These are phyloP conservation scores for Eublepharis macularius DNA, from an alignment of 2,113 vertebrate species.

Conservation along the genomic window DNA sequence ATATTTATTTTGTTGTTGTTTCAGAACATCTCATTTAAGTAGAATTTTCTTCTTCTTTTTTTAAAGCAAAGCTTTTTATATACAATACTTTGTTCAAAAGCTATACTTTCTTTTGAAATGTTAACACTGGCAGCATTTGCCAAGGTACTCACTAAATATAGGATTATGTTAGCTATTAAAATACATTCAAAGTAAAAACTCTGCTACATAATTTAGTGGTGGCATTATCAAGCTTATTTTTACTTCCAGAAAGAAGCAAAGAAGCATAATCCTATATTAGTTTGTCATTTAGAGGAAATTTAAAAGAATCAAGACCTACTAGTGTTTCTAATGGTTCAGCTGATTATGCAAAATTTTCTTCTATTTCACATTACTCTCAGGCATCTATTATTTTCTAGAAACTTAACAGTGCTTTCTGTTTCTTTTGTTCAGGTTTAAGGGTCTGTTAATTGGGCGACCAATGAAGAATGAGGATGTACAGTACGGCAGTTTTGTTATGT, in stretches of 20 bases:
- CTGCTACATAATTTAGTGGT: not conserved
- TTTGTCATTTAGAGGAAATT: not conserved
- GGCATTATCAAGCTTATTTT: not conserved
- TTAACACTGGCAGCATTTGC: not conserved
- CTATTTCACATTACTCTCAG: not conserved
- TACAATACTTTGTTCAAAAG: not conserved
- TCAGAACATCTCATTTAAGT: not conserved
- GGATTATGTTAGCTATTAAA: not conserved
- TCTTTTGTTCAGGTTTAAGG: slow-evolving; percentile 12
- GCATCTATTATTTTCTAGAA: not conserved
- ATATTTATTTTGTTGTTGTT: not conserved
- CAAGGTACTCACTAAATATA: slow-evolving; percentile 20
- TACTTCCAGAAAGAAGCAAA: not conserved
- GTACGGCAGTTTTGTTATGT: slow-evolving; percentile 6
- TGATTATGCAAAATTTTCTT: not conserved
- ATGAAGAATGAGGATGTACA: slow-evolving; percentile 3
- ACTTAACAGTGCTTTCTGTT: not conserved
- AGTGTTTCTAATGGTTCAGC: not conserved
- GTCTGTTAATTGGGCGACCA: slow-evolving; percentile 17
- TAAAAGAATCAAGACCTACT: not conserved
- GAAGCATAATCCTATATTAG: not conserved
- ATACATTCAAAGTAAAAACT: not conserved
- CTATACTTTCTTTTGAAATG: not conserved
- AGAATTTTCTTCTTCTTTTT: not conserved
- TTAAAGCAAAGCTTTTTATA: not conserved